Conservation (phyloP, 2,113 vertebrate genomes). For the Paradoxurus hermaphroditus region DNA sequence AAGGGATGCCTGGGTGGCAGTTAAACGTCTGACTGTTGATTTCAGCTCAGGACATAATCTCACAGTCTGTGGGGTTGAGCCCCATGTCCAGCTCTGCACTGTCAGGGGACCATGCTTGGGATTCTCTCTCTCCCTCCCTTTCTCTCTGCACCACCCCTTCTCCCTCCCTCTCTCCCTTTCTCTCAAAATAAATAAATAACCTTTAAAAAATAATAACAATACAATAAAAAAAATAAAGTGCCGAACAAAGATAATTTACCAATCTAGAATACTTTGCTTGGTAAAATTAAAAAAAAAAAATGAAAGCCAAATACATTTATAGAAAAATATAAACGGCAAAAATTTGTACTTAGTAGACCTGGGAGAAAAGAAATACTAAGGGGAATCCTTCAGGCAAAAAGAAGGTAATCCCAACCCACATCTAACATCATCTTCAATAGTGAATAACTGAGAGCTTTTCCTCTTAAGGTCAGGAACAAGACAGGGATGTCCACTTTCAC, state of each 20-base stretch:
- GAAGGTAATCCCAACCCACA: neutral
- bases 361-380: neutral
- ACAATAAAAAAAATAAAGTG: neutral
- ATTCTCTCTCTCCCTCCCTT: too few relatives aligned
- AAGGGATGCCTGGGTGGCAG: too few relatives aligned
- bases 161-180: too few relatives aligned
- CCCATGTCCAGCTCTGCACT: too few relatives aligned
- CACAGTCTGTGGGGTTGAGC: too few relatives aligned
- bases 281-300: neutral
- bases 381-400: neutral
- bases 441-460: neutral
- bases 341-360: neutral
- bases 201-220: too few relatives aligned
- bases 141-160: too few relatives aligned
- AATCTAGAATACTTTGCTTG: neutral
- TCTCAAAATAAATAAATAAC: too few relatives aligned
- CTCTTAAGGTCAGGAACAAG: neutral
- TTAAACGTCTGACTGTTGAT: too few relatives aligned
- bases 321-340: neutral
- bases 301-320: neutral
- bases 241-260: neutral
- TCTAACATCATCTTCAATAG: neutral
- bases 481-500: neutral
- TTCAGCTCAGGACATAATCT: fast-evolving
- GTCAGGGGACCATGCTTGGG: too few relatives aligned